Evolutionary conservation across 2,888 invertebrate species (phyloP).

Genomic region (Entomobrya multifasciata): DNA sequence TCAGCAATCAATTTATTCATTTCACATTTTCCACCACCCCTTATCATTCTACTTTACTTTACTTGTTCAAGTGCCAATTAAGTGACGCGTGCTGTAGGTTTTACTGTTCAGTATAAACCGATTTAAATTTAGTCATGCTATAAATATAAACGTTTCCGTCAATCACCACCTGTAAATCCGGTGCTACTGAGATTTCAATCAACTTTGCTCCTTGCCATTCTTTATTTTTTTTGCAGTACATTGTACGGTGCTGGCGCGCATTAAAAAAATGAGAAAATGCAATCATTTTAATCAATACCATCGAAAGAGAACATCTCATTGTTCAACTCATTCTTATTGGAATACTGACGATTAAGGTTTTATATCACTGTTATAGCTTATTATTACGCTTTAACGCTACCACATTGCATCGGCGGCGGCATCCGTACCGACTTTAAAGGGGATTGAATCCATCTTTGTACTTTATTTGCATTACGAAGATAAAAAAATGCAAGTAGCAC

Average conservation of each 20-base stretch:
- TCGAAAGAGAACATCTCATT: slow-evolving; percentile 32
- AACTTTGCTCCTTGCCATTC: not conserved
- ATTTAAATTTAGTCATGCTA: too few species aligned
- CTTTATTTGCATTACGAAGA: not conserved
- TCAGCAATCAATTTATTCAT: too few species aligned
- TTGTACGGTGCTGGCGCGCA: not conserved
- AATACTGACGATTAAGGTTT: not conserved
- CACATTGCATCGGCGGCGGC: slow-evolving; percentile 7
- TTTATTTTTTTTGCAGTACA: not conserved
- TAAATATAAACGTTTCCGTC: slow-evolving; percentile 19
- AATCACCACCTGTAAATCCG: slow-evolving; percentile 49
- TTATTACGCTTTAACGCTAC: too few species aligned
- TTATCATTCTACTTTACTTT: not conserved
- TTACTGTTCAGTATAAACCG: slow-evolving; percentile 22
- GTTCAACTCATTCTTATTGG: slow-evolving; percentile 28
- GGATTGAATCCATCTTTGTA: not conserved
- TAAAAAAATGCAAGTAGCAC: slow-evolving; percentile 19
- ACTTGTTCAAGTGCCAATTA: not conserved
- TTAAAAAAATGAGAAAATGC: slow-evolving; percentile 40
- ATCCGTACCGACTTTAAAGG: not conserved
- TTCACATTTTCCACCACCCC: too few species aligned
- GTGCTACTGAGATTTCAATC: not conserved
- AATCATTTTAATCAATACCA: slow-evolving; percentile 44
- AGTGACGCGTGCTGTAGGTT: slow-evolving; percentile 15
- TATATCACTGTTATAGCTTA: not conserved